A percentile compares a stretch with the other conserved stretches of the same genome.
Conservation (phyloP, 2,113 vertebrate genomes). For the Engraulis encrasicolus region DNA sequence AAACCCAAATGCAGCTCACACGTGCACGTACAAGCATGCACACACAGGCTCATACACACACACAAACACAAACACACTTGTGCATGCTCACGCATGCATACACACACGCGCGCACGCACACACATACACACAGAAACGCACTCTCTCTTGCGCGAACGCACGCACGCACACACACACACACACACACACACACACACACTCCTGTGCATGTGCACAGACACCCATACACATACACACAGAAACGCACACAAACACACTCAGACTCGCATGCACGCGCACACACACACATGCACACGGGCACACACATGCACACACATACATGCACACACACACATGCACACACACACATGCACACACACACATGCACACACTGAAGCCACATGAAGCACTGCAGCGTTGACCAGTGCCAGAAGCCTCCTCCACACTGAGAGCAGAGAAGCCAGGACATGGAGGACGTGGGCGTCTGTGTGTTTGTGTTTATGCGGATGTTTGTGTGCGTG, state of each 20-base stretch:
- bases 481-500: constrained; percentile 39
- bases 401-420: constrained; percentile 48
- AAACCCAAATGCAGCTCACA: neutral
- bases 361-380: neutral
- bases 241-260: neutral
- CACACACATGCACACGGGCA: constrained; percentile 26
- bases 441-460: constrained; percentile 72
- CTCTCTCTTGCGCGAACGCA: too few species aligned
- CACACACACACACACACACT: too few species aligned
- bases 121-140: too few species aligned
- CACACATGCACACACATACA: too few species aligned
- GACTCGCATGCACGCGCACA: too few species aligned
- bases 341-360: too few species aligned
- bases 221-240: constrained; percentile 61
- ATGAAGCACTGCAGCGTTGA: constrained; percentile 30
- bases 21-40: neutral
- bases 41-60: constrained; percentile 25
- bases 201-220: too few species aligned
- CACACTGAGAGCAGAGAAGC: constrained; percentile 68
- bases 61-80: too few species aligned
- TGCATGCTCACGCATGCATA: too few species aligned
- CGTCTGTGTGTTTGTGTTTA: constrained; percentile 50
- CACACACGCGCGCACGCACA: too few species aligned
- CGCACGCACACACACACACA: too few species aligned
- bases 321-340: too few species aligned